Conservation (phyloP, 2,888 invertebrate genomes). For the Sicus ferrugineus region DNA sequence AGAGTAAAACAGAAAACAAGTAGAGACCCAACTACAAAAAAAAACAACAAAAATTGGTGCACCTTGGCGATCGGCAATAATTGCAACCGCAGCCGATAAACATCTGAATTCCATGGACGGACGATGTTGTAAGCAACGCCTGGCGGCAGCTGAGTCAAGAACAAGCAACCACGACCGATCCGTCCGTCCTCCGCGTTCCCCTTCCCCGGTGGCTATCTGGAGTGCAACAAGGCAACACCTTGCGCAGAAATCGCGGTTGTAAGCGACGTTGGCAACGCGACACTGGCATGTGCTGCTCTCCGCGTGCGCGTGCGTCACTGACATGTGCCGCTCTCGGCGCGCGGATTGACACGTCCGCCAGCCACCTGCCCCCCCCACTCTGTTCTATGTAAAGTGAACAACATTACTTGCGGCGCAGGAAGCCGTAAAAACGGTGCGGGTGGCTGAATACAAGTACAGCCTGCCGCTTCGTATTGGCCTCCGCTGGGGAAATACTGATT, state of each 20-base stretch:
- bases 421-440: too few species aligned
- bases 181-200: neutral
- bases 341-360: too few species aligned
- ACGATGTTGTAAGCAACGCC: conserved; percentile 8
- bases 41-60: conserved; percentile 24
- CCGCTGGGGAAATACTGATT: neutral
- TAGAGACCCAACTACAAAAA: neutral
- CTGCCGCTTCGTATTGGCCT: neutral
- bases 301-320: too few species aligned
- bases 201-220: too few species aligned
- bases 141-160: conserved; percentile 9
- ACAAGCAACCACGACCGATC: neutral
- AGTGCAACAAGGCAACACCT: too few species aligned
- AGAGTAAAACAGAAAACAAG: conserved; percentile 1
- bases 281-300: too few species aligned
- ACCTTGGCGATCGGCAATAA: conserved; percentile 4
- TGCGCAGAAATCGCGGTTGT: too few species aligned
- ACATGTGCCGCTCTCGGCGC: too few species aligned
- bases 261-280: too few species aligned
- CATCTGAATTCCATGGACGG: conserved; percentile 8
- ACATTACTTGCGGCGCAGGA: too few species aligned
- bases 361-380: neutral
- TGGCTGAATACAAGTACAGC: neutral
- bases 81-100: conserved; percentile 18
- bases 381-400: too few species aligned